Percentiles rank a stretch among this genome's conserved stretches.
Conservation (phyloP, 2,113 vertebrate genomes). For the Eidolon helvum region DNA sequence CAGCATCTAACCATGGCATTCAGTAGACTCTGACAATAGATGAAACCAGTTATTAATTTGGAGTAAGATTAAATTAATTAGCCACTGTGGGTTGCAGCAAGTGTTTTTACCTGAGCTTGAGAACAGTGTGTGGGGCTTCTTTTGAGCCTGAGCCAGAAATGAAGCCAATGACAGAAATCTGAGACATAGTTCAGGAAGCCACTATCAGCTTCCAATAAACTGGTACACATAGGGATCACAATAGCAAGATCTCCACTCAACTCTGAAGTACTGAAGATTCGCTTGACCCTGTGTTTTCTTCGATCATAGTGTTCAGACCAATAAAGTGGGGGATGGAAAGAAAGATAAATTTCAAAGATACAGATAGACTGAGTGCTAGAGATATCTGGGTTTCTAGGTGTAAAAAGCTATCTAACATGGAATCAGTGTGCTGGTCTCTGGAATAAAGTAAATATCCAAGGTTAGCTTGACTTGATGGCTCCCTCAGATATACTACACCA, state of each 20-base stretch:
- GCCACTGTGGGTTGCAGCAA: neutral
- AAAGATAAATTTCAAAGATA: neutral
- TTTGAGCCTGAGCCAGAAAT: neutral
- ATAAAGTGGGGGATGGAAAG: neutral
- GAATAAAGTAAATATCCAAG: neutral
- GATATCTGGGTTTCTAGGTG: neutral
- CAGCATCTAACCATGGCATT: neutral
- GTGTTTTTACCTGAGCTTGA: neutral
- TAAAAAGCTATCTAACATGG: neutral
- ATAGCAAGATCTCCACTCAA: neutral
- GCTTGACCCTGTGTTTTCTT: neutral
- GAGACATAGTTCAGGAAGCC: neutral
- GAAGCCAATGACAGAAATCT: neutral
- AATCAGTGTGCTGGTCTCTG: neutral
- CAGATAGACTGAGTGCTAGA: neutral
- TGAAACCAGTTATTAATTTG: neutral
- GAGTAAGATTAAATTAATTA: neutral
- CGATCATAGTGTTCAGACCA: neutral
- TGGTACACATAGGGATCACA: accelerated
- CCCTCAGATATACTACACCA: neutral
- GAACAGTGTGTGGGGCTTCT: neutral
- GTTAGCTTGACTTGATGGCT: neutral
- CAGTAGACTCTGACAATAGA: neutral
- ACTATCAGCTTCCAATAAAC: neutral
- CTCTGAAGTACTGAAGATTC: neutral